phyloP scores from a whole-genome alignment of 1,140 invertebrate genomes.

The Hyphantria cunea region DNA sequence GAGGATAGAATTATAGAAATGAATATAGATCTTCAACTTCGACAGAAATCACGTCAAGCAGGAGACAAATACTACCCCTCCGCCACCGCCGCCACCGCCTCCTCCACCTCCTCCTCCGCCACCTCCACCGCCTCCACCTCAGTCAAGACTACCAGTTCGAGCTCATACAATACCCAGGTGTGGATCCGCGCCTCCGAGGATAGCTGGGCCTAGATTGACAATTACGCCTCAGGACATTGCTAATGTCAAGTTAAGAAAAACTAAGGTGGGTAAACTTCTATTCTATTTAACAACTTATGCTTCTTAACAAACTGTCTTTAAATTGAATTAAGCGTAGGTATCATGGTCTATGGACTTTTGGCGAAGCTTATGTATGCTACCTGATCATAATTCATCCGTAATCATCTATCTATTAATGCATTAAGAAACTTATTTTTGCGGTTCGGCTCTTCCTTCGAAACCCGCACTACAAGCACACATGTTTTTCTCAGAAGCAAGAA shows the following conservation, averaged over 20 bases:
- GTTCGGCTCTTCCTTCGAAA: too few species aligned
- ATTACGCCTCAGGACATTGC: conserved; percentile 76
- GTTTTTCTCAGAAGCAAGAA: too few species aligned
- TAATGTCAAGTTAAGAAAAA: conserved; percentile 70
- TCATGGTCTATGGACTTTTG: too few species aligned
- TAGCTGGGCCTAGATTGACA: conserved; percentile 58
- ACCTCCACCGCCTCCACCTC: conserved; percentile 46
- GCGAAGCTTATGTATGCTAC: too few species aligned
- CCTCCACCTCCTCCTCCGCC: conserved; percentile 53
- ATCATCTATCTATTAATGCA: too few species aligned
- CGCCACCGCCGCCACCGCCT: conserved; percentile 34
- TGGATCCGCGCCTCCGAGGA: conserved; percentile 64
- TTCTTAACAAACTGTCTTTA: too few species aligned
- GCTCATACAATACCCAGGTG: conserved; percentile 61
- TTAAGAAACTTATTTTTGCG: too few species aligned
- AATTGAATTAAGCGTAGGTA: too few species aligned
- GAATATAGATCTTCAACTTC: too few species aligned
- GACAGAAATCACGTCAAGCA: not conserved
- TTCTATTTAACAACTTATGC: not conserved
- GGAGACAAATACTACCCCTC: not conserved
- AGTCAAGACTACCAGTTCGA: conserved; percentile 41
- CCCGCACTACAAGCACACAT: too few species aligned
- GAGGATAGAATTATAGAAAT: too few species aligned
- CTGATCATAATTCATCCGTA: too few species aligned
- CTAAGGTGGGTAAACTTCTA: conserved; percentile 50